Evolutionary conservation across 2,888 invertebrate genomes (phyloP), one percentile per base, ranked within the genome.

Genomic region (Ganaspis brasiliensis): DNA sequence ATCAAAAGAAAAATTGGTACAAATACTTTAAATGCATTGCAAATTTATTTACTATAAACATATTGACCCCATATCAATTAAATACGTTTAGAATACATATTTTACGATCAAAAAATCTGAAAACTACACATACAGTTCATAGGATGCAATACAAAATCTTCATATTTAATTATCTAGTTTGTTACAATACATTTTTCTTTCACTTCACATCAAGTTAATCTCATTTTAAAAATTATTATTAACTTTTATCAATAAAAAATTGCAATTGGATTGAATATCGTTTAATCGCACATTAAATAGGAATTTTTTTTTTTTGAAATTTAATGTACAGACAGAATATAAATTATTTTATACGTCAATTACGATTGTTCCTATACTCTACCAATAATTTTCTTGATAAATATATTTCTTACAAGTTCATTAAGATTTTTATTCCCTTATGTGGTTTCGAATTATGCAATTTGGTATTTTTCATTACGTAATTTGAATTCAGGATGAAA

Each of bases 131-230:
- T 59, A 59, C 57, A 59, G 26, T n/a, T 56, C 26, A 59, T 24
- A 59, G 14, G 26, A 59, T 26, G 24, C 31, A 59, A 59, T 59
- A 31, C 31, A 59, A 59, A 59, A 31, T 31, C 57, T 56, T 14
- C 56, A 56, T 24, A 56, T 56, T 56, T 26, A 24, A 56, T 24
- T 56, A 56, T 9, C n/a, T 59, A 31, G 26, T 2, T 24, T n/a
- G 57, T 57, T 57, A 57, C 31, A 57, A 26, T 59, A 26, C 5
- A 16, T 26, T n/a, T 31, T 59, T 14, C 26, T 14, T 59, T 31
- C 31, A n/a, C n/a, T 26, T 2, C 57, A 59, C 8, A 6, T 31
- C 3, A 31, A n/a, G n/a, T 57, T 31, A 4, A 31, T 31, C 31
- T 31, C 6, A 31, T 31, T 31, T 31, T 31, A 4, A 31, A 4